Conservation (phyloP, 1,140 invertebrate species). For the Microplitis demolitor region DNA sequence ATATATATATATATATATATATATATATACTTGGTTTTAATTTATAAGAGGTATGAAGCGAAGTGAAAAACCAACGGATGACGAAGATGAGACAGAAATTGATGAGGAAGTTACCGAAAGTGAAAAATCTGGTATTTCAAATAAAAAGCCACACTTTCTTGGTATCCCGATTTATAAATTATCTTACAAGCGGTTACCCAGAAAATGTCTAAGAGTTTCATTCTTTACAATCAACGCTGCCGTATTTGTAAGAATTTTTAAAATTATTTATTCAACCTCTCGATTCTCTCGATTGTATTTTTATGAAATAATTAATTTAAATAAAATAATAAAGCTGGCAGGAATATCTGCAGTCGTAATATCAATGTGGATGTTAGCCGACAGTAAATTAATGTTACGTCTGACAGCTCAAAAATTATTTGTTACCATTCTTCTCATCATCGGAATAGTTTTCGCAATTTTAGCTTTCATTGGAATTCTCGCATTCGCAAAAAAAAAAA, state of each 20-base stretch:
- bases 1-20: no score
- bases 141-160: slow-evolving; percentile 33
- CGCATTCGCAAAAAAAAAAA: slow-evolving; percentile 34
- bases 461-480: slow-evolving; percentile 38
- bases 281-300: neutral
- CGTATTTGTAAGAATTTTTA: slow-evolving; percentile 33
- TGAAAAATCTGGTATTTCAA: slow-evolving; percentile 27
- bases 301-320: slow-evolving; percentile 6
- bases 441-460: slow-evolving; percentile 26
- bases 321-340: slow-evolving; percentile 32
- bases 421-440: slow-evolving; percentile 33
- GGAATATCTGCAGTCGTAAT: slow-evolving; percentile 35
- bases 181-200: slow-evolving; percentile 31
- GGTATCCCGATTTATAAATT: slow-evolving; percentile 29
- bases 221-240: slow-evolving; percentile 35
- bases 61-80: slow-evolving; percentile 21
- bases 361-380: slow-evolving; percentile 41
- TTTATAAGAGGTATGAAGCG: slow-evolving; percentile 8
- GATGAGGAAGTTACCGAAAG: slow-evolving; percentile 38
- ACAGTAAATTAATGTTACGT: slow-evolving; percentile 39
- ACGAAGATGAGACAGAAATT: slow-evolving; percentile 34
- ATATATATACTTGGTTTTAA: no score
- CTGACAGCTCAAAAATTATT: slow-evolving; percentile 38
- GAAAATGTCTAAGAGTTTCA: slow-evolving; percentile 33
- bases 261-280: neutral